A percentile compares a stretch with the other conserved stretches of the same genome.
These are phyloP conservation scores for Leucopsar rothschildi DNA, from an alignment of 2,113 vertebrate species.

Conservation along the genomic window DNA sequence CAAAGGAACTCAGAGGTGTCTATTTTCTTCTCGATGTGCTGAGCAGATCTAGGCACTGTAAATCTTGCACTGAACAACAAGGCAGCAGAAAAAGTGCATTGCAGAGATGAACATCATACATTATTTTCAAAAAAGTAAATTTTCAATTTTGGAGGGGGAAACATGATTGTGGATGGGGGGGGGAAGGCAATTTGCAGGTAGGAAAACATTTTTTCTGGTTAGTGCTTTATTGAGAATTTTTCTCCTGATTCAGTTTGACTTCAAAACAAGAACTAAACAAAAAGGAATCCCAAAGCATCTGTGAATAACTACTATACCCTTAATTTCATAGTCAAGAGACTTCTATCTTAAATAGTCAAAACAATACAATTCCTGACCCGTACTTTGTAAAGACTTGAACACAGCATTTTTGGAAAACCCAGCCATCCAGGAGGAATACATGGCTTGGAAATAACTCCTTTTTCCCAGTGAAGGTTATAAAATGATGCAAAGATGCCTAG, in stretches of 20 bases:
- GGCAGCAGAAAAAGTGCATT: background rate
- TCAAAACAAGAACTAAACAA: background rate
- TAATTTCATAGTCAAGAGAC: background rate
- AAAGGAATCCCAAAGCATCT: background rate
- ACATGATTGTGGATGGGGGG: rapidly evolving
- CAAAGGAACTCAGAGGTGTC: background rate
- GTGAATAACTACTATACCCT: background rate
- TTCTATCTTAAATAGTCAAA: background rate
- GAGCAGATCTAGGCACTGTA: background rate
- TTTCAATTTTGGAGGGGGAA: background rate
- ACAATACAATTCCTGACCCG: background rate
- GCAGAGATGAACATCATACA: background rate
- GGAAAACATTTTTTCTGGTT: background rate
- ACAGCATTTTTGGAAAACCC: background rate
- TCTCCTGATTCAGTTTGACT: background rate
- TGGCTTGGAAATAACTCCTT: background rate
- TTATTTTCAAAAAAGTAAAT: background rate
- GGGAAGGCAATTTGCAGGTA: background rate
- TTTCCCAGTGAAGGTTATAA: background rate
- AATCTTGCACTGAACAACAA: background rate
- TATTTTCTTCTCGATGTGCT: background rate
- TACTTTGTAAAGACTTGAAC: background rate
- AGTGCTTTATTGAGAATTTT: background rate
- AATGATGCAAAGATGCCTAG: background rate
- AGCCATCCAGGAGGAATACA: background rate